Base-by-base conservation (phyloP, 2,797 vertebrate genomes). In the Apogon hyalosoma region DNA sequence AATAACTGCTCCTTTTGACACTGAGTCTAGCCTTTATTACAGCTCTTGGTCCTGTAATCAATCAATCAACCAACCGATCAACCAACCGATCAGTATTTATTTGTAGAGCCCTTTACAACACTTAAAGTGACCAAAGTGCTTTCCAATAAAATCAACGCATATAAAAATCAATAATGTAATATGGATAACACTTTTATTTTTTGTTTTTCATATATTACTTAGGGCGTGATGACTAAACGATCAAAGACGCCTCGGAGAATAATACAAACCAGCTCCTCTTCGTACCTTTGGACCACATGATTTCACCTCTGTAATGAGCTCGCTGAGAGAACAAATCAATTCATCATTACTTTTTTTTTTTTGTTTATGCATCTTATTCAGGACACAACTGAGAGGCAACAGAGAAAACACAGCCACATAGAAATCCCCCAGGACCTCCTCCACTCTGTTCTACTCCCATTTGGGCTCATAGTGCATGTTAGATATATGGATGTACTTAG, bases 361-460 rank as follows among this genome's bases (percentile, higher is more conserved):
- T 60, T 77, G 43, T 49, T 10, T 21, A 43, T 42, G 55, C 59
- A 18, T 46, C 9, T 63, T 53, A 43, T 69, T 69, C 36, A 46
- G 63, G 54, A 41, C 28, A n/a, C 53, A 62, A 36, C 51, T 68
- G 46, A 51, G 15, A 47, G 0, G 16, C 55, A 51, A 48, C 50
- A 63, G 21, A 48, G 19, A 54, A 47, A 80, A 62, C n/a, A 45
- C 43, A 36, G 28, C 42, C 14, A n/a, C 42, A 50, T 69, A 48
- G 3, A 65, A 72, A 48, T 68, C 65, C 79, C 69, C 51, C 24
- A 33, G 61, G 57, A 10, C n/a, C 28, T 14, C 45, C 24, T 33
- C 57, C 57, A 48, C 61, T 50, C 54, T 15, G 2, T 19, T 33
- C 4, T 9, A 11, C 11, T 56, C 70, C 64, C 71, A 54, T 7